Evolutionary conservation across 2,113 vertebrate species (phyloP), one percentile per base, ranked within the genome.

Genomic region (Galemys pyrenaicus): DNA sequence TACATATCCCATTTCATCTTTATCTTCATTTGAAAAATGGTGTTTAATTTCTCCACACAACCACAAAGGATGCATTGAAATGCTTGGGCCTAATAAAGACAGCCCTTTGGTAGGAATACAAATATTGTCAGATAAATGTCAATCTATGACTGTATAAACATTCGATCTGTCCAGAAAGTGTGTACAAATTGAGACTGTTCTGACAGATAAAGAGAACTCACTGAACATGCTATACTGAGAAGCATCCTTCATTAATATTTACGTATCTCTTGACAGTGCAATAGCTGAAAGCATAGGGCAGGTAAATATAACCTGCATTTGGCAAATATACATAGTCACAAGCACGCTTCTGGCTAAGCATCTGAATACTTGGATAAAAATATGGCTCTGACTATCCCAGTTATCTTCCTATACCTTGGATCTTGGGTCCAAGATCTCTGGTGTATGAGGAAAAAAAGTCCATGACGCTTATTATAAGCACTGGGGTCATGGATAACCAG

Each of bases 111-210:
- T 96, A 93, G 39, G 79, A 30, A 90, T 81, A 87, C 4, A 94
- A 78, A 91, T 84, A n/a, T 79, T 94, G 44, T 89, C 92, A 96
- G 75, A 88, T 73, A 97, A 98, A 97, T 93, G 89, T 94, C 97
- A 96, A 49, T 95, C 83, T 95, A 39, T 82, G 75, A 82, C 77
- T 91, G 5, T 30, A 24, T 87, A 96, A 97, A 95, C 70, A 90
- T 77, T 96, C 44, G 30, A 90, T 97, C 95, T 95, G 80, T 94
- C 26, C 35, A 75, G 68, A 91, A 97, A 89, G 0, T 91, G 24
- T 62, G 39, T n/a, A 83, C 44, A 96, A 91, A 94, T 77, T 91
- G 78, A 82, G 65, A 87, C 7, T 1, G 19, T 30, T 96, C 77
- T 97, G 96, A 97, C 90, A 96, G 70, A 46, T 78, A 83, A 95